Evolutionary conservation across 2,797 vertebrate species (phyloP).

Genomic region (Ctenopoma multispine): DNA sequence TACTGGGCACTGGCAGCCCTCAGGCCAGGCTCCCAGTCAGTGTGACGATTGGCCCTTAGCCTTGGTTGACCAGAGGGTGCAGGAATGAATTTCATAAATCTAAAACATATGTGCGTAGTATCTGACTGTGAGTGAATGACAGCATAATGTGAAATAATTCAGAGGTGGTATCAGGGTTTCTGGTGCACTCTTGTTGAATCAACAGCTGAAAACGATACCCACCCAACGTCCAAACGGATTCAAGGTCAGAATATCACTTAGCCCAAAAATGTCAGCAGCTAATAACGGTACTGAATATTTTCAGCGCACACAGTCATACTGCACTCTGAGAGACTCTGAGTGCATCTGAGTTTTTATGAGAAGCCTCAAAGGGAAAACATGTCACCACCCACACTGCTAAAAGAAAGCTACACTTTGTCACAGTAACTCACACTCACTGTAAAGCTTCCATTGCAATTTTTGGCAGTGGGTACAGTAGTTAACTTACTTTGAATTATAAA

Average conservation of each 20-base stretch:
- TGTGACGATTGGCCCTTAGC: constrained; percentile 1
- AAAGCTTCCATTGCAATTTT: neutral
- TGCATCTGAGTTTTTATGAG: neutral
- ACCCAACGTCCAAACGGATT: constrained; percentile 17
- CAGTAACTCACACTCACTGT: neutral
- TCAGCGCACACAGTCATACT: neutral
- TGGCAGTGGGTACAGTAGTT: neutral
- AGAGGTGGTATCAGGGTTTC: constrained; percentile 37
- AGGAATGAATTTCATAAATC: constrained; percentile 4
- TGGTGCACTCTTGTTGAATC: constrained; percentile 17
- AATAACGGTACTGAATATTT: constrained; percentile 37
- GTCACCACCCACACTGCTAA: constrained; percentile 22
- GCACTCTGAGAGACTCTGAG: neutral
- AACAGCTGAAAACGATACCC: constrained; percentile 34
- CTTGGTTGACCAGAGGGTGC: neutral
- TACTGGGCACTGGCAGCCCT: neutral
- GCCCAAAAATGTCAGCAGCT: constrained; percentile 41
- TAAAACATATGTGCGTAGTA: constrained; percentile 1
- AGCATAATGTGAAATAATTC: constrained; percentile 12
- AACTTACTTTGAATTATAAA: constrained; percentile 11
- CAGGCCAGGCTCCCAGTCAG: neutral
- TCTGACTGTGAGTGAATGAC: neutral
- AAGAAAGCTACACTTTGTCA: constrained; percentile 28
- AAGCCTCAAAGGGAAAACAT: constrained; percentile 19
- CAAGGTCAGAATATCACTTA: constrained; percentile 44